Base-by-base conservation (phyloP, 2,888 invertebrate species). In the Saturnia japonica region DNA sequence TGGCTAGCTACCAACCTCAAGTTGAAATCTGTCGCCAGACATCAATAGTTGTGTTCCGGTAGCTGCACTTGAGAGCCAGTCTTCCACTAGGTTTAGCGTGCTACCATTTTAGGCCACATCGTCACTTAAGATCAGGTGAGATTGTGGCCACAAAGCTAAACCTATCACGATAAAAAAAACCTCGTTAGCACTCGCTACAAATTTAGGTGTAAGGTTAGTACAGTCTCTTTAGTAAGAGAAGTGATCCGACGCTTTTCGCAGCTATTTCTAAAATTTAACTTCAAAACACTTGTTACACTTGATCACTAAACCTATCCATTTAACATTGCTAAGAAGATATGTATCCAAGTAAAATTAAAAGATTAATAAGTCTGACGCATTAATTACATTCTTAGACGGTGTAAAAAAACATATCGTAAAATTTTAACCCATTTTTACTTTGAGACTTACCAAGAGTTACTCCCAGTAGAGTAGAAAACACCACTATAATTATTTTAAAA, bases 401-500 rank as follows among this genome's bases (percentile, higher is more conserved):
- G 3, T 60, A 6, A 14, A 28, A 57, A 60, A 28, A 28, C 28
- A 28, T 14, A 1, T 12, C 47, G 19, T n/a, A 22, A 12, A 11
- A 25, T 25, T 28, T 14, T 2, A 54, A 22, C 22, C 1, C 22
- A 54, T 54, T 8, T 54, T 54, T 54, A 62, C 34, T 34, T 34
- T 62, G 28, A 1, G 25, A 62, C 62, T 64, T 40, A 64, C 64
- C 64, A 40, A 64, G 19, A 8, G 64, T n/a, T 64, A 64, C 64
- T 64, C 40, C 64, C 40, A 64, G 9, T 64, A 64, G n/a, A 19
- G 64, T 40, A 1, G 9, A 64, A 64, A 64, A 64, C 40, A 64
- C 40, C 1, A 64, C n/a, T 40, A 64, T 40, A 22, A 64, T 64
- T 40, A 64, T 64, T 64, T 80, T 78, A n/a, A 67, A 70, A 74